Conservation (phyloP, 1,140 invertebrate genomes). For the Tetramorium alpestre region DNA sequence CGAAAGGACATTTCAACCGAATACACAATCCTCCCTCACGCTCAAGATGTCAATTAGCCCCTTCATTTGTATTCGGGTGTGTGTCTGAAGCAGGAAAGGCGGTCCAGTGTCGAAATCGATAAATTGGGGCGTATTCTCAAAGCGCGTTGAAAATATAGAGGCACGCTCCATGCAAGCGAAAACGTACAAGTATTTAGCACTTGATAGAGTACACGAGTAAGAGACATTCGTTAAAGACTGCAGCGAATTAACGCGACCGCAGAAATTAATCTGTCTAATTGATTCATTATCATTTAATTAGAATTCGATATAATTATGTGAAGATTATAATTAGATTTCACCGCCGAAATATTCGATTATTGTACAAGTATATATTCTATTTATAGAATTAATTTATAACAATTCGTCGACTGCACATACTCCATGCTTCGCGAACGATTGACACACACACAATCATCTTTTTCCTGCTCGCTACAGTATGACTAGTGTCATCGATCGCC, state of each 20-base stretch:
- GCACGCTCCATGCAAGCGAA: not conserved
- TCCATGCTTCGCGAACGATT: not conserved
- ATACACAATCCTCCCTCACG: not conserved
- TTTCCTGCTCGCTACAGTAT: not conserved
- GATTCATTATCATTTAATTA: not conserved
- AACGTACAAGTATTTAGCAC: not conserved
- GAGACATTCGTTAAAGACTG: not conserved
- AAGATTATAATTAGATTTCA: no score
- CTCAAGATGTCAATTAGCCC: not conserved
- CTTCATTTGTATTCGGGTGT: conserved; percentile 2
- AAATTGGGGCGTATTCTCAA: conserved; percentile 15
- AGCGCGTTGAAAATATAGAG: not conserved
- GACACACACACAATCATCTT: not conserved
- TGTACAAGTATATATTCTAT: not conserved
- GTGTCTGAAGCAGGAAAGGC: not conserved
- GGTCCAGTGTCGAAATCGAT: conserved; percentile 23
- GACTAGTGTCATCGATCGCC: conserved; percentile 29
- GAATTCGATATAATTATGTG: not conserved
- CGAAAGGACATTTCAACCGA: not conserved
- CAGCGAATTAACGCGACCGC: not conserved
- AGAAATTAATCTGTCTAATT: not conserved
- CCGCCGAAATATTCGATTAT: not conserved
- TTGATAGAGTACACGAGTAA: not conserved
- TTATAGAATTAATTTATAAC: not conserved
- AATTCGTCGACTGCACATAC: not conserved